Base-by-base conservation (phyloP, 1,140 invertebrate species). In the Bombus confusus region DNA sequence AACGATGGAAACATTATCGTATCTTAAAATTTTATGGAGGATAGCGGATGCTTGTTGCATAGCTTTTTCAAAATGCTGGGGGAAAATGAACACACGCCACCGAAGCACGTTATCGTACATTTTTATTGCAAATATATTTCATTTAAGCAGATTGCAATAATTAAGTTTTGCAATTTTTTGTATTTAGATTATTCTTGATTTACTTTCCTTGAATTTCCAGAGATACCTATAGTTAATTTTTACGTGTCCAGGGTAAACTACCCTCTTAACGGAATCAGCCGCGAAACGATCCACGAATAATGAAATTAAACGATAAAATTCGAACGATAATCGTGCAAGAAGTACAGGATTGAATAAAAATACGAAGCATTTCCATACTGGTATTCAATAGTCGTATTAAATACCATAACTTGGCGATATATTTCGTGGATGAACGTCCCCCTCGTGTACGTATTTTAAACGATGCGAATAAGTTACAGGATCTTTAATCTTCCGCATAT, bases 381-480 rank as follows among this genome's bases (percentile, higher is more conserved):
- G 8, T 15, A 28, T 43, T 8, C 15, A 47, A 25, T 15, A 9
- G 9, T 22, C 28, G 37, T 18, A 31, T 47, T 74, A 74, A 22
- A 47, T 74, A 74, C 47, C 34, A 47, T 22, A 69, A 25, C 1
- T 28, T 13, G 22, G 64, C 57, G 80, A 47, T 15, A 47, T 31
- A 57, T 75, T 75, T 66, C n/a, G 25, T 13, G 57, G 57, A 75
- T 47, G 75, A 82, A 59, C n/a, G 34, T 62, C 28, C 28, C 12
- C 59, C 28, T n/a, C n/a, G 64, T 8, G 39, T 13, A 57, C 15
- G 41, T 82, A 64, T 66, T 75, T 82, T 47, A 59, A 72, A 75
- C 62, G 80, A 82, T 82, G n/a, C n/a, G 31, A 2, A 66, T n/a
- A 39, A 82, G 31, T 64, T 66, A 39, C 34, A n/a, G 57, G 41